Evolutionary conservation across 2,888 invertebrate genomes (phyloP).

Genomic region (Tuberolachnus salignus): DNA sequence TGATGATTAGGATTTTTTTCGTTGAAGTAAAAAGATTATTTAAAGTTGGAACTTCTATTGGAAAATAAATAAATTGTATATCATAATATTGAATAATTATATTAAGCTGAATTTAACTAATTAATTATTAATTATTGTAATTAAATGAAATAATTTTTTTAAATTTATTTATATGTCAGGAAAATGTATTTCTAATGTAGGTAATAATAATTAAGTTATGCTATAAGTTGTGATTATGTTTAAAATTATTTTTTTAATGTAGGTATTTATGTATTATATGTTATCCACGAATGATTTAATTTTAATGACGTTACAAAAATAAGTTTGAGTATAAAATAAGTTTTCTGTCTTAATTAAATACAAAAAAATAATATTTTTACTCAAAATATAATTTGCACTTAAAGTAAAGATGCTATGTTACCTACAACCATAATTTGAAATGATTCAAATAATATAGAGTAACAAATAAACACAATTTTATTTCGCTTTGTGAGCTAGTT

Average conservation of each 20-base stretch:
- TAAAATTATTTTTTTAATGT: not conserved
- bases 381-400: too few relatives aligned
- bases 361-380: too few relatives aligned
- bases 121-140: constrained; percentile 8
- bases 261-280: too few relatives aligned
- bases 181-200: not conserved
- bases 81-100: not conserved
- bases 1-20: constrained; percentile 39
- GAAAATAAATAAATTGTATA: not conserved
- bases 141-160: not conserved
- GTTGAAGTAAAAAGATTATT: not conserved
- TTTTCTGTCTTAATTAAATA: too few relatives aligned
- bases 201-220: not conserved
- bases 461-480: too few relatives aligned
- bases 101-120: not conserved
- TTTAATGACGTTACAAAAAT: too few relatives aligned
- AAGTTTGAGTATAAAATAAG: too few relatives aligned
- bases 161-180: not conserved
- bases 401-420: too few relatives aligned
- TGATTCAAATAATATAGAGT: too few relatives aligned
- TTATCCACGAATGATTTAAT: too few relatives aligned
- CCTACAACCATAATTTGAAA: too few relatives aligned
- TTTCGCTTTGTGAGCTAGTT: too few relatives aligned
- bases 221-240: not conserved
- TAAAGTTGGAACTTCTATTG: constrained; percentile 17